Conservation (phyloP, 2,797 vertebrate species). For the Muraenolepis orangiensis region DNA sequence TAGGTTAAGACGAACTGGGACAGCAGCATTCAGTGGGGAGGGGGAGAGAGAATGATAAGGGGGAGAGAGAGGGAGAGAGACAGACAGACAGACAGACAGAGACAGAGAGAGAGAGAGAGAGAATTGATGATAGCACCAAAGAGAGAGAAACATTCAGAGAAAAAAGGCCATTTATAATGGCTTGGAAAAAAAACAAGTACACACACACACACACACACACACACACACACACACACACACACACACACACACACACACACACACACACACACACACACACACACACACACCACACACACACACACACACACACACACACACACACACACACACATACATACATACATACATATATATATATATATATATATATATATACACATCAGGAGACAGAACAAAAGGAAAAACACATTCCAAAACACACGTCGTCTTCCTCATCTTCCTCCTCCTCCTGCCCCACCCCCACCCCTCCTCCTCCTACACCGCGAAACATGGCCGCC, state of each 20-base stretch:
- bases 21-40: neutral
- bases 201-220: too few species aligned
- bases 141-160: conserved; percentile 6
- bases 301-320: too few species aligned
- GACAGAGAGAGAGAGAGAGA: neutral
- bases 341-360: too few species aligned
- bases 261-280: too few species aligned
- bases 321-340: too few species aligned
- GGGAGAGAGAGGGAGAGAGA: neutral
- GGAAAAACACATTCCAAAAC: neutral
- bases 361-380: too few species aligned
- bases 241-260: too few species aligned
- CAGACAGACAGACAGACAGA: neutral
- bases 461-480: too few species aligned
- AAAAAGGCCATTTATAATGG: too few species aligned
- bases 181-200: too few species aligned
- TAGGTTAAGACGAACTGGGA: conserved; percentile 24
- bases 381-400: neutral
- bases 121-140: neutral
- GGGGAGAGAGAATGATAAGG: neutral
- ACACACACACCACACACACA: too few species aligned
- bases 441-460: neutral
- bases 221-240: too few species aligned
- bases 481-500: neutral
- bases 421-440: neutral